Percentiles rank a stretch among this genome's conserved stretches.
These are phyloP conservation scores for Oryzias curvinotus DNA, from an alignment of 2,113 vertebrate genomes.

Conservation along the genomic window DNA sequence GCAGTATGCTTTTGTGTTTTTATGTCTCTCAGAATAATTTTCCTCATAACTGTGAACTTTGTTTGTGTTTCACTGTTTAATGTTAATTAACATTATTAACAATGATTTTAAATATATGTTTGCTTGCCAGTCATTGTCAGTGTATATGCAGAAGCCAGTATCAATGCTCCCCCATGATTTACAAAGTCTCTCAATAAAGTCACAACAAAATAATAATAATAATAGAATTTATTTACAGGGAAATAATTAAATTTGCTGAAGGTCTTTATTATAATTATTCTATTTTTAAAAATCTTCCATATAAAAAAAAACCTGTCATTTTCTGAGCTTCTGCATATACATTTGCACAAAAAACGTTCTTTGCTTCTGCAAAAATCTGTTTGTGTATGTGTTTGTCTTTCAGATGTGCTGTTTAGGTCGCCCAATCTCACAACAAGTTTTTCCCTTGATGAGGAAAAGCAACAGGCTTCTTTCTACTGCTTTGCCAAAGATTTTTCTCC, in stretches of 20 bases:
- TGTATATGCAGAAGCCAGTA: conserved; percentile 59
- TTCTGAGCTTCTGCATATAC: conserved; percentile 34
- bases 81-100: conserved; percentile 23
- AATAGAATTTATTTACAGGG: background rate
- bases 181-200: background rate
- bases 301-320: background rate
- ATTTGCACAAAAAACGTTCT: conserved; percentile 4
- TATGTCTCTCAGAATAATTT: conserved; percentile 4
- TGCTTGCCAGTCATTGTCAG: conserved; percentile 44
- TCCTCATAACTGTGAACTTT: background rate
- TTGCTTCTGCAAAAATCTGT: conserved; percentile 61
- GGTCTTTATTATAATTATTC: background rate
- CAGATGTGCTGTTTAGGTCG: background rate
- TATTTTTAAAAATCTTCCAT: background rate
- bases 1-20: conserved; percentile 12
- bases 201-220: background rate
- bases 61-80: background rate
- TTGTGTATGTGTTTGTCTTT: conserved; percentile 69
- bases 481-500: conserved; percentile 70
- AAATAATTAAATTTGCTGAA: background rate
- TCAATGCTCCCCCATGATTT: conserved; percentile 1
- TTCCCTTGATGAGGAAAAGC: conserved; percentile 9
- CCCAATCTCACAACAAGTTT: conserved; percentile 46
- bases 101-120: conserved; percentile 1
- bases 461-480: conserved; percentile 60